Conservation (phyloP, 2,113 vertebrate genomes). For the Cyphomyrus plagiostoma region DNA sequence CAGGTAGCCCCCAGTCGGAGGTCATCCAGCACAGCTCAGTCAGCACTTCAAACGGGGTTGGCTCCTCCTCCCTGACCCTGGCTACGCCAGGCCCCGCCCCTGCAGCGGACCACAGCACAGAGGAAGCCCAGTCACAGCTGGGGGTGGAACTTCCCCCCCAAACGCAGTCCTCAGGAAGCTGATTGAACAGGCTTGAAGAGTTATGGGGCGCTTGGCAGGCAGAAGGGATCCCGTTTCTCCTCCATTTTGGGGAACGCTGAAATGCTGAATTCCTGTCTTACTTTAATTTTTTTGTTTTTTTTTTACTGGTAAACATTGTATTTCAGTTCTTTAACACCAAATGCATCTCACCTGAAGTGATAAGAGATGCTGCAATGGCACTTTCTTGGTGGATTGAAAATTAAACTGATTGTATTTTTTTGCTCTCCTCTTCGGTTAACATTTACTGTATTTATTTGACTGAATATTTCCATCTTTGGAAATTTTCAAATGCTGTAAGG, state of each 20-base stretch:
- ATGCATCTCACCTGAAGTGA: constrained; percentile 59
- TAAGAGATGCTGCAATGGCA: constrained; percentile 62
- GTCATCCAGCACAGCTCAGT: constrained; percentile 96
- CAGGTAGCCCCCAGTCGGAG: constrained; percentile 84
- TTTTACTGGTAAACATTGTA: constrained; percentile 36
- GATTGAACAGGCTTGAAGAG: constrained; percentile 61
- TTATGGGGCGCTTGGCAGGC: constrained; percentile 59
- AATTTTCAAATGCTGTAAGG: constrained; percentile 25
- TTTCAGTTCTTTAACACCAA: constrained; percentile 62
- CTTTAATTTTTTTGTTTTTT: constrained; percentile 41
- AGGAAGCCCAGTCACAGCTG: constrained; percentile 68
- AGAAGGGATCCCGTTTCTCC: constrained; percentile 46
- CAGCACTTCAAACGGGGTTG: constrained; percentile 95
- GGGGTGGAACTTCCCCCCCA: constrained; percentile 64
- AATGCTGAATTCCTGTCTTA: constrained; percentile 53
- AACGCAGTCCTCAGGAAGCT: constrained; percentile 84
- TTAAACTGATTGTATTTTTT: constrained; percentile 63
- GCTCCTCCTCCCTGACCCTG: constrained; percentile 68
- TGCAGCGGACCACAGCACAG: constrained; percentile 82
- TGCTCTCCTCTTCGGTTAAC: constrained; percentile 35
- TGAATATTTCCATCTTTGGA: constrained; percentile 25
- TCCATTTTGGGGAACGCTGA: constrained; percentile 63
- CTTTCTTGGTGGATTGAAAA: constrained; percentile 66
- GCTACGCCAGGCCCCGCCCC: constrained; percentile 63
- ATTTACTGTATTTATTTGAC: constrained; percentile 49